These are phyloP conservation scores for Cryptocheilus praepositus DNA, from an alignment of 2,888 invertebrate genomes.

Conservation along the genomic window DNA sequence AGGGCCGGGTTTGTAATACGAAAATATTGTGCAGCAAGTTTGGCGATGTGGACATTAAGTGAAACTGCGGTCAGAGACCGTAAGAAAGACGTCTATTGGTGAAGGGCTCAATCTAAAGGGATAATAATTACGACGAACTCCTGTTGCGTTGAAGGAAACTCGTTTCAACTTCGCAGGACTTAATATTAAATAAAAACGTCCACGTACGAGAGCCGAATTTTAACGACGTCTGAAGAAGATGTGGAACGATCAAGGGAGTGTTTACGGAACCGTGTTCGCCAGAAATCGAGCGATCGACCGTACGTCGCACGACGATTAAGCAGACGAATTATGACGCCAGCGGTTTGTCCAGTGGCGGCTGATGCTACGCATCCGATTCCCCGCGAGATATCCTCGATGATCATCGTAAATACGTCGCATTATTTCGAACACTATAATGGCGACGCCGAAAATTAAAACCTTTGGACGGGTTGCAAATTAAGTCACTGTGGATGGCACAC, in stretches of 20 bases:
- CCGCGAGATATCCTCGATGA: no score
- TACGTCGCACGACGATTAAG: no score
- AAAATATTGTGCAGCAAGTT: no score
- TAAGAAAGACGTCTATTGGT: not conserved
- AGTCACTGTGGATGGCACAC: no score
- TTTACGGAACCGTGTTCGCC: not conserved
- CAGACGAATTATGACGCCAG: no score
- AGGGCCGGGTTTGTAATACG: no score
- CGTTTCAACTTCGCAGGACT: not conserved
- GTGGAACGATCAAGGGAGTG: not conserved
- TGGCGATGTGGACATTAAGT: not conserved
- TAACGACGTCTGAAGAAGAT: not conserved
- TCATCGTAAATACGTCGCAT: no score
- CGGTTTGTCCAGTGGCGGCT: no score
- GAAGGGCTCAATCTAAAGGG: not conserved
- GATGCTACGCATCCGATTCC: no score
- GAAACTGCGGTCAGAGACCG: not conserved
- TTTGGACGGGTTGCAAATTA: no score
- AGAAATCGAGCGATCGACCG: not conserved
- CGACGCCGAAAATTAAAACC: no score
- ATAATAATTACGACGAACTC: not conserved
- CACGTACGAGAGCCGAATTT: not conserved
- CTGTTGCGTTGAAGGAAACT: conserved; percentile 1
- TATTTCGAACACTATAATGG: no score
- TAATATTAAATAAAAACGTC: not conserved